Evolutionary conservation across 2,113 vertebrate genomes (phyloP).

Genomic region (Apeltes quadracus): DNA sequence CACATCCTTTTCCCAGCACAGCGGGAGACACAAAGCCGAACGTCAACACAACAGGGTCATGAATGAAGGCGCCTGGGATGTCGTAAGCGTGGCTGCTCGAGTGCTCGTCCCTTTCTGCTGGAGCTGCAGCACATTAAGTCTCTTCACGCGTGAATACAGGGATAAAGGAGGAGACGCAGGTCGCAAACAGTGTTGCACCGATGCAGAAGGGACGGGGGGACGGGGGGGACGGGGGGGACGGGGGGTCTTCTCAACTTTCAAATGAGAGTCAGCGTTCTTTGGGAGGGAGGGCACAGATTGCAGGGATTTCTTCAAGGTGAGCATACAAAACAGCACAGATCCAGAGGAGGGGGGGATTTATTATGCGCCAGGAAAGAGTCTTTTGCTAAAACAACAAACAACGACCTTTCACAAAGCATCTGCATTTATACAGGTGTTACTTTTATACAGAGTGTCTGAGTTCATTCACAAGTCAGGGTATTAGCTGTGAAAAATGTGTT

Average conservation of each 20-base stretch:
- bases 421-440: slow-evolving; percentile 7
- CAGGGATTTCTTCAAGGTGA: slow-evolving; percentile 45
- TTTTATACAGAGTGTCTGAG: background rate
- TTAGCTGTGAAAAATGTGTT: background rate
- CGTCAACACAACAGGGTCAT: slow-evolving; percentile 56
- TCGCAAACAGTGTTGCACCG: slow-evolving; percentile 34
- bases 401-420: background rate
- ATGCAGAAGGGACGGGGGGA: background rate
- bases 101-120: slow-evolving; percentile 39
- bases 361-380: slow-evolving; percentile 1
- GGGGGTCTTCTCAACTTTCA: slow-evolving; percentile 23
- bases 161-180: slow-evolving; percentile 23
- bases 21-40: slow-evolving; percentile 32
- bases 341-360: background rate
- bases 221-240: slow-evolving; percentile 8
- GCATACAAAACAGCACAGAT: slow-evolving; percentile 25
- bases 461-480: background rate
- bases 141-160: slow-evolving; percentile 25
- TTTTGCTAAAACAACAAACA: background rate
- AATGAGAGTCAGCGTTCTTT: slow-evolving; percentile 43
- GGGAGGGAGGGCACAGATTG: slow-evolving; percentile 25
- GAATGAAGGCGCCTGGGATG: slow-evolving; percentile 39
- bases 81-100: slow-evolving; percentile 34
- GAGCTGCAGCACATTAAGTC: slow-evolving; percentile 36
- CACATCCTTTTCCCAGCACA: slow-evolving; percentile 26